Conservation (phyloP, 1,140 invertebrate species). For the Drosophila subobscura region DNA sequence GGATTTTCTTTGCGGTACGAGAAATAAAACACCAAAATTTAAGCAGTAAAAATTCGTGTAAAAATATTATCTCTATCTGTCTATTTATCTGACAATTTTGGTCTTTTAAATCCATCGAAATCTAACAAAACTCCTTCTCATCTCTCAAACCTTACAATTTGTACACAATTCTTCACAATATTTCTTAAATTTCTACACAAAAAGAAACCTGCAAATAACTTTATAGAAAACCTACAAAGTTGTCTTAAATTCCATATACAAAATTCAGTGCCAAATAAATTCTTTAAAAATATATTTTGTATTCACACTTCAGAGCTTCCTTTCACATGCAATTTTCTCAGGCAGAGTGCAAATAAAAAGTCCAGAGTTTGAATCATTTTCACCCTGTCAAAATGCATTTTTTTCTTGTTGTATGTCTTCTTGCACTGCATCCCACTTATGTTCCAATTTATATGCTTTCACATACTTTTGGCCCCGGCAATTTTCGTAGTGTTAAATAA, state of each 20-base stretch:
- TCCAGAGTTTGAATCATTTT: neutral
- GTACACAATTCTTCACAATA: too few relatives aligned
- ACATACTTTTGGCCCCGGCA: slow-evolving; percentile 31
- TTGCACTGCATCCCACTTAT: slow-evolving; percentile 39
- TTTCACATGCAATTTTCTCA: slow-evolving; percentile 22
- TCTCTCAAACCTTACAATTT: too few relatives aligned
- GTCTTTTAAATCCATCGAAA: too few relatives aligned
- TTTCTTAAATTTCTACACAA: too few relatives aligned
- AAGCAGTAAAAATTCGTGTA: too few relatives aligned
- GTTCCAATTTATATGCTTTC: slow-evolving; percentile 44
- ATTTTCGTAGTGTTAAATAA: slow-evolving; percentile 57
- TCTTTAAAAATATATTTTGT: slow-evolving; percentile 2
- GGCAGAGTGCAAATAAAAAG: too few relatives aligned
- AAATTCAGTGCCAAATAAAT: neutral
- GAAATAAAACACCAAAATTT: too few relatives aligned
- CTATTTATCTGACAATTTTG: too few relatives aligned
- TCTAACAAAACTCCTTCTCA: too few relatives aligned
- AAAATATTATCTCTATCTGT: too few relatives aligned
- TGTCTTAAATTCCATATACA: too few relatives aligned
- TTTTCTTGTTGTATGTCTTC: slow-evolving; percentile 23
- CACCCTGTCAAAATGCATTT: slow-evolving; percentile 24
- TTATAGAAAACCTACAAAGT: neutral
- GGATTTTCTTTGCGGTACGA: too few relatives aligned
- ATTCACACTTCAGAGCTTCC: slow-evolving; percentile 16
- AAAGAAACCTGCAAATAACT: neutral